Conservation (phyloP, 2,888 invertebrate genomes). For the Trissonchulus sp. region DNA sequence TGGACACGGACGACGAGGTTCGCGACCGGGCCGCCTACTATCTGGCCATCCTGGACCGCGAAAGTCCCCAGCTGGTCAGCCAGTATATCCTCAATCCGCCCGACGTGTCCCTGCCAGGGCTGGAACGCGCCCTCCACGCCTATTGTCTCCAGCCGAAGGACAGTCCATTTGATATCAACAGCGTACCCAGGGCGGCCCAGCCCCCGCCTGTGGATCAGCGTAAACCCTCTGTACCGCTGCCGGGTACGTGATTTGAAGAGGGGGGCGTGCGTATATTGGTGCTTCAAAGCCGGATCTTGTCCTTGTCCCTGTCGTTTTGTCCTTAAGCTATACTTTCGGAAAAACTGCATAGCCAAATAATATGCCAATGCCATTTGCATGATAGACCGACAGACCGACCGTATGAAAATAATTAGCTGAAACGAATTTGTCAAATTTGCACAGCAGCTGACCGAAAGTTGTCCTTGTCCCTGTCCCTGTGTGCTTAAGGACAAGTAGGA, state of each 20-base stretch:
- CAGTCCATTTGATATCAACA: constrained; percentile 73
- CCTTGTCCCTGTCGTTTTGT: too few species aligned
- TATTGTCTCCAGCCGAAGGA: constrained; percentile 67
- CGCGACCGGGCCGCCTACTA: constrained; percentile 95
- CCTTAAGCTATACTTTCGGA: too few species aligned
- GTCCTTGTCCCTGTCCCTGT: too few species aligned
- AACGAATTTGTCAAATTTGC: too few species aligned
- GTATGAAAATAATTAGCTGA: too few species aligned
- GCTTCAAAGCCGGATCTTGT: background rate
- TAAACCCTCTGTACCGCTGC: constrained; percentile 47
- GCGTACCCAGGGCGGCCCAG: constrained; percentile 68
- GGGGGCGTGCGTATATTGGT: background rate
- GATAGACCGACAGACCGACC: too few species aligned
- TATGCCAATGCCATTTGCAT: too few species aligned
- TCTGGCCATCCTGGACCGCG: constrained; percentile 71
- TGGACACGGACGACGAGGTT: constrained; percentile 98
- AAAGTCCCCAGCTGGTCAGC: constrained; percentile 60
- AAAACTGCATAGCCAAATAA: too few species aligned
- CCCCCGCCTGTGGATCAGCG: constrained; percentile 57
- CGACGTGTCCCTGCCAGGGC: constrained; percentile 71
- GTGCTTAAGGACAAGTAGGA: too few species aligned
- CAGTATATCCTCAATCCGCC: constrained; percentile 65
- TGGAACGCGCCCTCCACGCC: constrained; percentile 78
- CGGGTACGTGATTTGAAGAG: background rate
- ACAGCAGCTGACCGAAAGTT: too few species aligned